Percentiles rank a stretch among this genome's conserved stretches.
phyloP scores from a whole-genome alignment of 2,797 vertebrate genomes.

The Echeneis naucrates region DNA sequence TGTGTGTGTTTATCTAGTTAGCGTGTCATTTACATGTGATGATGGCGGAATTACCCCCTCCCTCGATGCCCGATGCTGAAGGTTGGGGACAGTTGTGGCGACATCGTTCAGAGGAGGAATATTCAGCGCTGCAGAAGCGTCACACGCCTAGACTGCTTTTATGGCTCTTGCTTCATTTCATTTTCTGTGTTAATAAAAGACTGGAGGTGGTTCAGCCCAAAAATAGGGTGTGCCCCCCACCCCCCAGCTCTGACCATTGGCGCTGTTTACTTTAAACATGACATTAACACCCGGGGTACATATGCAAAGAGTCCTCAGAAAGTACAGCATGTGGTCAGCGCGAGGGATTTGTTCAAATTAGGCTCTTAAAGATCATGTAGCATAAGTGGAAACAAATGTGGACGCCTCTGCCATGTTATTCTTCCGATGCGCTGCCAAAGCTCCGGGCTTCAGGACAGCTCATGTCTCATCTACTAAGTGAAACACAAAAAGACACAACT shows the following conservation, averaged over 20 bases:
- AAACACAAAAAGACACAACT: conserved; percentile 35
- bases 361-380: conserved; percentile 86
- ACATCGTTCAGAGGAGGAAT: conserved; percentile 27
- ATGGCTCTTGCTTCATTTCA: conserved; percentile 72
- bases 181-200: conserved; percentile 79
- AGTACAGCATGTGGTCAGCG: conserved; percentile 80
- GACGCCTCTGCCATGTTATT: conserved; percentile 71
- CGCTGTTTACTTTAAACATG: conserved; percentile 76
- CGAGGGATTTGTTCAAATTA: conserved; percentile 87
- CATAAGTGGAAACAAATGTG: conserved; percentile 88
- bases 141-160: conserved; percentile 53
- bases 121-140: conserved; percentile 55
- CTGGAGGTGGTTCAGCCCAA: conserved; percentile 59
- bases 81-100: no score
- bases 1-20: neutral
- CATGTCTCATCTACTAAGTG: conserved; percentile 35
- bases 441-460: conserved; percentile 45
- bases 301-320: conserved; percentile 74
- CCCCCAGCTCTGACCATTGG: conserved; percentile 58
- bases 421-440: conserved; percentile 59
- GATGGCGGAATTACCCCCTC: neutral
- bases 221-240: conserved; percentile 72
- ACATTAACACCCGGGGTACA: conserved; percentile 78
- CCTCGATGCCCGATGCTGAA: no score
- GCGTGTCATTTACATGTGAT: neutral